A percentile compares a stretch with the other conserved stretches of the same genome.
These are phyloP conservation scores for Acrobasis repandana DNA, from an alignment of 2,888 invertebrate genomes.

Conservation along the genomic window DNA sequence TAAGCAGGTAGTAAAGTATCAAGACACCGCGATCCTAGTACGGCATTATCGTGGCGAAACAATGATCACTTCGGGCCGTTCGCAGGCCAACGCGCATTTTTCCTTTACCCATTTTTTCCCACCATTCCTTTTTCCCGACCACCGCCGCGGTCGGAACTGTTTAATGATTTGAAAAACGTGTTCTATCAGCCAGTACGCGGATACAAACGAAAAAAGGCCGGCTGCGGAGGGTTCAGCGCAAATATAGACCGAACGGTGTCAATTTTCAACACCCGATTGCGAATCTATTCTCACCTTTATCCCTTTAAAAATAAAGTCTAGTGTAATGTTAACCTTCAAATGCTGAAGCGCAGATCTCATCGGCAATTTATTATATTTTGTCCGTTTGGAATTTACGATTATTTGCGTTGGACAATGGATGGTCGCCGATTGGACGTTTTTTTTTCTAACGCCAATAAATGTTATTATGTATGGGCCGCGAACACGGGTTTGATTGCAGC, in stretches of 20 bases:
- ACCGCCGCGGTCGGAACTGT: conserved; percentile 78
- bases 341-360: conserved; percentile 76
- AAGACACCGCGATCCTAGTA: conserved; percentile 41
- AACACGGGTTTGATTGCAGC: conserved; percentile 22
- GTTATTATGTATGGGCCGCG: conserved; percentile 32
- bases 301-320: conserved; percentile 29
- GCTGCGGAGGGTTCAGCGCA: conserved; percentile 79
- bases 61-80: conserved; percentile 61
- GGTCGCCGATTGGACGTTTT: conserved; percentile 60
- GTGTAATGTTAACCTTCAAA: conserved; percentile 34
- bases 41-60: conserved; percentile 61
- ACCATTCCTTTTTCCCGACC: conserved; percentile 66
- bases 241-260: conserved; percentile 71
- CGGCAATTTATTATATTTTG: conserved; percentile 83
- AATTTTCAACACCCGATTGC: conserved; percentile 37
- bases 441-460: conserved; percentile 76
- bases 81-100: conserved; percentile 57
- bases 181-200: conserved; percentile 82
- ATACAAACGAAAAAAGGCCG: conserved; percentile 80
- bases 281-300: conserved; percentile 47
- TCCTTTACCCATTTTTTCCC: conserved; percentile 54
- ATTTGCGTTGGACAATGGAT: conserved; percentile 74
- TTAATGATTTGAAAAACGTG: conserved; percentile 84
- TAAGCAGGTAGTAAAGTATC: conserved; percentile 28
- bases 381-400: conserved; percentile 81